A percentile compares a stretch with the other conserved stretches of the same genome.
phyloP scores from a whole-genome alignment of 2,113 vertebrate species.

The Ictalurus furcatus region DNA sequence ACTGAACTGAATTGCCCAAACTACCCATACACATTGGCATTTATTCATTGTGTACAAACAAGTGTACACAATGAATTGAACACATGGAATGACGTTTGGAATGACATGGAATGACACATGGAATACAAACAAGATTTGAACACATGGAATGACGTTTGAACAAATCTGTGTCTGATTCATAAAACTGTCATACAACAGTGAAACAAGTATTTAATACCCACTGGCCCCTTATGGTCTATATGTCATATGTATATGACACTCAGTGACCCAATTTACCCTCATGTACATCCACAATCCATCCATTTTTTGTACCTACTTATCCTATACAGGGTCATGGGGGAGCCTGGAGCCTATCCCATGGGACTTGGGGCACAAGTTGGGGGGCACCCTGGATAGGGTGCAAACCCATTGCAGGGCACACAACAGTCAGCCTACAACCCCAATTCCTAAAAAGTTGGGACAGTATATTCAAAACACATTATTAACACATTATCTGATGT shows the following conservation, averaged over 20 bases:
- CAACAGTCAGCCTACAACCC: no score
- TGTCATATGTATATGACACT: background rate
- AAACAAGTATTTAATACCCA: background rate
- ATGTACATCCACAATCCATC: background rate
- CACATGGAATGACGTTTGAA: background rate
- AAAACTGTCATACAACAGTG: background rate
- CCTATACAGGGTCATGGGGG: no score
- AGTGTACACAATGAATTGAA: background rate
- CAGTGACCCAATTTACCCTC: background rate
- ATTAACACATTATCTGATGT: no score
- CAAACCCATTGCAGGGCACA: no score
- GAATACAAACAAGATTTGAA: no score
- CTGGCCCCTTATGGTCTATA: background rate
- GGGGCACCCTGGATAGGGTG: no score
- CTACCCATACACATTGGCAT: background rate
- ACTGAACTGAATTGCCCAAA: background rate
- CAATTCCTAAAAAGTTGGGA: no score
- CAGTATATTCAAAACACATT: no score
- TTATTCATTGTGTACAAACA: background rate
- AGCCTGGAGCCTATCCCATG: no score
- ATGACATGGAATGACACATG: no score
- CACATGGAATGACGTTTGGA: background rate
- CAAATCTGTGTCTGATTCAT: background rate
- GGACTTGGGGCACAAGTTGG: no score
- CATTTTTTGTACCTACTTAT: no score